phyloP scores from a whole-genome alignment of 2,888 invertebrate genomes.

The Nymphalis c-album region DNA sequence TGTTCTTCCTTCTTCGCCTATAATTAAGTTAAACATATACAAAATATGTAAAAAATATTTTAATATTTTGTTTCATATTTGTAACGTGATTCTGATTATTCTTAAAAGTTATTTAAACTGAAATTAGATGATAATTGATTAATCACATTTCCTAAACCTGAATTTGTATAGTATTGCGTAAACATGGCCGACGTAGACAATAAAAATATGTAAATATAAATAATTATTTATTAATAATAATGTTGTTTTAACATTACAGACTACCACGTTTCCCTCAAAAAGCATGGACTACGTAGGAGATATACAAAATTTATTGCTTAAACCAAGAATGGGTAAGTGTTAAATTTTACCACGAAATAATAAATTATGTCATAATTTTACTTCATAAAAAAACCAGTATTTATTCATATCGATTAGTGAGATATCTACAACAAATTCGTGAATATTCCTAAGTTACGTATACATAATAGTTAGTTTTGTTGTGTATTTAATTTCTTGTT shows the following conservation, averaged over 20 bases:
- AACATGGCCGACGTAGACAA: conserved; percentile 16
- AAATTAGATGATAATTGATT: conserved; percentile 7
- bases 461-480: no score
- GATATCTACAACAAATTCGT: no score
- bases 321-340: conserved; percentile 54
- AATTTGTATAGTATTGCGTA: background rate
- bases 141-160: background rate
- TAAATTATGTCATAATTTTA: background rate
- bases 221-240: conserved; percentile 9
- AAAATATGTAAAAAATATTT: background rate
- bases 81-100: background rate
- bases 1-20: background rate
- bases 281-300: conserved; percentile 58
- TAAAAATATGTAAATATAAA: background rate
- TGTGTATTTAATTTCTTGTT: no score
- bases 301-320: conserved; percentile 57
- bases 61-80: background rate
- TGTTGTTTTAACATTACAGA: conserved; percentile 37
- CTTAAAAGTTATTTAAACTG: background rate
- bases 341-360: background rate
- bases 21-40: background rate
- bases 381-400: no score
- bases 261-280: conserved; percentile 60
- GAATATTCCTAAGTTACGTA: no score
- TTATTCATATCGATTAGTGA: no score